Evolutionary conservation across 2,113 vertebrate species (phyloP), one percentile per base, ranked within the genome.

Genomic region (Daubentonia madagascariensis): DNA sequence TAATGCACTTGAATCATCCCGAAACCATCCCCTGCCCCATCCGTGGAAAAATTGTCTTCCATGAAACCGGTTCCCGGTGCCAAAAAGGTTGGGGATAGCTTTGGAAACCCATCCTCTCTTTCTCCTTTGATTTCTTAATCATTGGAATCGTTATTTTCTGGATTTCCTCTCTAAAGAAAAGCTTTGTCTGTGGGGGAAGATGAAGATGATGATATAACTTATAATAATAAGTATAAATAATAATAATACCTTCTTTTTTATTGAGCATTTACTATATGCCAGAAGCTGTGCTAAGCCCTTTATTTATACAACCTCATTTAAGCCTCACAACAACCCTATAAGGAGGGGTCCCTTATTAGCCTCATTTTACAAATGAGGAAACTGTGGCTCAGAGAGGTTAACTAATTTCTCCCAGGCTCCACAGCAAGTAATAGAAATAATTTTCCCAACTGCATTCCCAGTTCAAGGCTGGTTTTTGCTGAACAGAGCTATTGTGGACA

Each of bases 91-190:
- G 54, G 54, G 54, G 54, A 57, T 20, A 0, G 20, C 54, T 57
- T 12, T 63, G 61, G 61, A 63, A 63, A 5, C 22, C 43, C 4
- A 5, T 9, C 5, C 72, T 85, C 12, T 75, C 35, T 45, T 32
- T 25, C 32, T 57, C 13, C 32, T 70, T 37, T 54, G 48, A 35
- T 94, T 52, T 65, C 89, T 93, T 32, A 23, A 9, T 84, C 20
- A 30, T 48, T 50, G 50, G 25, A 3, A 9, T 73, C 32, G 43
- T 80, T 63, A 11, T 76, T 95, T 73, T n/a, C 67, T 84, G 57
- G 61, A 79, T 94, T 94, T 86, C 45, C 40, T 89, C 86, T 79
- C 67, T 73, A 45, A 90, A 81, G 78, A 84, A 85, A 70, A 89
- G 18, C 28, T 40, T 84, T 67, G 37, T 9, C 75, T 89, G 1